These are phyloP conservation scores for Dromococcyx pavoninus DNA, from an alignment of 2,797 vertebrate genomes.

Conservation along the genomic window DNA sequence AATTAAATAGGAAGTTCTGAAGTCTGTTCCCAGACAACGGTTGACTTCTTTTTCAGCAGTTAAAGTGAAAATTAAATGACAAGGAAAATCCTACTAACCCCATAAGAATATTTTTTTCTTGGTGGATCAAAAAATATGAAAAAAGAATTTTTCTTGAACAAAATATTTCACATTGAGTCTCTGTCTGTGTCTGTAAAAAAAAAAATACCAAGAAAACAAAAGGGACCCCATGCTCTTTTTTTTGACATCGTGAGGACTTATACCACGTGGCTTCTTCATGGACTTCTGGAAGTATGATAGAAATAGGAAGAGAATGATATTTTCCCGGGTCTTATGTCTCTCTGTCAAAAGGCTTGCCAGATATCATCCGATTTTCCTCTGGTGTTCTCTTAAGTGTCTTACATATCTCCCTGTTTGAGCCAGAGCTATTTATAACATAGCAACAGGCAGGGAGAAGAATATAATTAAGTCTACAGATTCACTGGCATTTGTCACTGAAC, in stretches of 20 bases:
- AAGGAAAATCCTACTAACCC: neutral
- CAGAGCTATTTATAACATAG: slow-evolving; percentile 28
- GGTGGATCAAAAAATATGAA: neutral
- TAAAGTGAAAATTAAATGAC: neutral
- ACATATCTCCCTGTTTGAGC: accelerated
- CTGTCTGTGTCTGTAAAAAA: neutral
- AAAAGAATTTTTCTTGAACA: neutral
- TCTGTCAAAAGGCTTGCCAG: neutral
- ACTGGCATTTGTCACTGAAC: neutral
- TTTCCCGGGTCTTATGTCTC: neutral
- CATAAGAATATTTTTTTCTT: neutral
- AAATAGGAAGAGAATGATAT: neutral
- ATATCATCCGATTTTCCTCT: neutral
- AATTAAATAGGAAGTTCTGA: neutral
- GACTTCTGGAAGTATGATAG: neutral
- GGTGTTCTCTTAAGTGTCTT: neutral
- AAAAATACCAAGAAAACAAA: neutral
- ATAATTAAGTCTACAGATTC: neutral
- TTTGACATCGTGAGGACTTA: neutral
- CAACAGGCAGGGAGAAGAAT: neutral
- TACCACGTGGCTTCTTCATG: neutral
- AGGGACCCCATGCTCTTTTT: neutral
- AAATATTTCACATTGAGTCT: neutral
- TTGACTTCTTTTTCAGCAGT: neutral
- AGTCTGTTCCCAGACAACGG: neutral